Evolutionary conservation across 2,888 invertebrate genomes (phyloP).

Genomic region (Lycaena phlaeas): DNA sequence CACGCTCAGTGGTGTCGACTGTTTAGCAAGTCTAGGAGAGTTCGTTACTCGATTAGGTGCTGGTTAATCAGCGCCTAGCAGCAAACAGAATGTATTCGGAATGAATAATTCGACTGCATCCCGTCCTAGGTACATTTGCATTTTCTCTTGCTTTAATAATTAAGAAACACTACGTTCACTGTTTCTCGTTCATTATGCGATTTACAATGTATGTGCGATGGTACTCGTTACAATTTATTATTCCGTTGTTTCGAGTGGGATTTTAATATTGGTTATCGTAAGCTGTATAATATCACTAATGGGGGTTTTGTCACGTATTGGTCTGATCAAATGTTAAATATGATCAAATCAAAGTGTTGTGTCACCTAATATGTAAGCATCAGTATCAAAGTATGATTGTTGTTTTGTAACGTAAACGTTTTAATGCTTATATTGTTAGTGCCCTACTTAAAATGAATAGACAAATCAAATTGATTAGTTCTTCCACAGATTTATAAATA

Average conservation of each 20-base stretch:
- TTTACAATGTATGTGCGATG: background rate
- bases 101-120: constrained; percentile 25
- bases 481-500: too few relatives aligned
- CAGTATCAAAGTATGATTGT: background rate
- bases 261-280: background rate
- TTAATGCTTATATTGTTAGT: too few relatives aligned
- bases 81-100: constrained; percentile 50
- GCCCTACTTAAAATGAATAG: too few relatives aligned
- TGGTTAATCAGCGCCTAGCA: constrained; percentile 56
- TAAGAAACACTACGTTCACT: constrained; percentile 15
- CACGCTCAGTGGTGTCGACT: constrained; percentile 36
- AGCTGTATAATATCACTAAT: background rate
- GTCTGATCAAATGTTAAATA: background rate
- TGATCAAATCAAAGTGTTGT: background rate
- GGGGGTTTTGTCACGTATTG: background rate
- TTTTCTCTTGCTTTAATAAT: constrained; percentile 37
- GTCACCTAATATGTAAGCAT: background rate
- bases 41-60: constrained; percentile 65
- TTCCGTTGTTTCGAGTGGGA: background rate
- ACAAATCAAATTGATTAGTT: too few relatives aligned
- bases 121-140: constrained; percentile 36
- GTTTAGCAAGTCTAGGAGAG: constrained; percentile 51
- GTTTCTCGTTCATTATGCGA: background rate
- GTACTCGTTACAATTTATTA: constrained; percentile 4
- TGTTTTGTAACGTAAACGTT: background rate